Evolutionary conservation across 2,113 vertebrate species (phyloP), one percentile per base, ranked within the genome.

Genomic region (Coturnix japonica): DNA sequence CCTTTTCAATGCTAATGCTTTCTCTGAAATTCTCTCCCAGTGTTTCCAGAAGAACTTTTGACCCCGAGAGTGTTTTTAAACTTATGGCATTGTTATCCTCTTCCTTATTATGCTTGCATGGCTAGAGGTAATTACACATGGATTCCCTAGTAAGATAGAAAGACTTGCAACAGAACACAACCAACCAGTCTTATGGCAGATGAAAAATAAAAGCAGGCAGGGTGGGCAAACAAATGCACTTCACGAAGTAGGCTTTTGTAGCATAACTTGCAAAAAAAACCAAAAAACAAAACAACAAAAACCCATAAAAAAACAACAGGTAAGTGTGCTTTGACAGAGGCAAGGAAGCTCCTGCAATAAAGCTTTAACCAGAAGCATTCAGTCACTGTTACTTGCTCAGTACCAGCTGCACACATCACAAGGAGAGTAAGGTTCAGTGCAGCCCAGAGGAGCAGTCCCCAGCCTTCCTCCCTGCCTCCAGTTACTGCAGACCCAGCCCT

Each of bases 1-100:
- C 79, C 85, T 85, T 92, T 89, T 63, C 85, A 91, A 67, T 28
- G 76, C 64, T 78, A 95, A 89, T 61, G 77, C 79, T 94, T 96
- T 95, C 90, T 94, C 87, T 93, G 94, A 97, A 96, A 96, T 75
- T 93, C 93, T 92, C 73, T 85, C 73, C 71, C 77, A 77, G 65
- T 89, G 80, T 94, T 95, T 95, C 88, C 75, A 89, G 73, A 84
- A 90, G 91, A 96, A 95, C 94, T 97, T 94, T 90, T 95, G 89
- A 96, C 94, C 94, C 83, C 78, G 41, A 60, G 64, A 77, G 30
- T 91, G 94, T 85, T 96, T 96, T 96, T 64, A 94, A 91, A 91
- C 87, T 89, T 89, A 91, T 2, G 2, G 82, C 78, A 90, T 90
- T 94, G 88, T 92, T 90, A 95, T 77, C 56, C 77, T 93, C 35